These are phyloP conservation scores for Falco novaeseelandiae DNA, from an alignment of 2,797 vertebrate species.

Conservation along the genomic window DNA sequence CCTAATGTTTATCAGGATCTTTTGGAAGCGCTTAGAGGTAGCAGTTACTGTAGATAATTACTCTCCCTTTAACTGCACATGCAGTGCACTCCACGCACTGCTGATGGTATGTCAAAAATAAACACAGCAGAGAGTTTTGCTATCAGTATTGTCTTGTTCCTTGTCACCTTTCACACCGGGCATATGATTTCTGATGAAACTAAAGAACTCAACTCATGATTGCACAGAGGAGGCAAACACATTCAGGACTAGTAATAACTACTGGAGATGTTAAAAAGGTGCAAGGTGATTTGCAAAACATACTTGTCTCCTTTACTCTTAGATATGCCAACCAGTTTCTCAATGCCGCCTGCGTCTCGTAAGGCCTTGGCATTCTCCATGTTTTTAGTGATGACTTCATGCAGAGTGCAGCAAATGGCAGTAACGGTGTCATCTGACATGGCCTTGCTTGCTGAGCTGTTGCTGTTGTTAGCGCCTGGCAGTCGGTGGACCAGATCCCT, in stretches of 20 bases:
- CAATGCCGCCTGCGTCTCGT: slow-evolving; percentile 92
- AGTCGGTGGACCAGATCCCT: slow-evolving; percentile 96
- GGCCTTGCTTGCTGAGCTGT: slow-evolving; percentile 84
- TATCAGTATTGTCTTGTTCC: neutral
- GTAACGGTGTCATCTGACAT: slow-evolving; percentile 98
- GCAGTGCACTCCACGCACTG: neutral
- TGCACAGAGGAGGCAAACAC: neutral
- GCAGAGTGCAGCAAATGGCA: slow-evolving; percentile 94
- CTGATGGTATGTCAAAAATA: neutral
- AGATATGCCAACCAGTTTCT: slow-evolving; percentile 91
- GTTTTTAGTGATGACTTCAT: slow-evolving; percentile 97
- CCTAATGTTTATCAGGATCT: neutral
- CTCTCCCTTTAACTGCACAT: neutral
- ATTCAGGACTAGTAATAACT: slow-evolving; percentile 1
- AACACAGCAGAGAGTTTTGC: neutral
- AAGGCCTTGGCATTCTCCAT: slow-evolving; percentile 93
- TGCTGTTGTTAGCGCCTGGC: slow-evolving; percentile 90
- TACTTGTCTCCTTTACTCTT: slow-evolving; percentile 99
- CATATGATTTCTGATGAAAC: neutral
- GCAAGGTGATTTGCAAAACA: slow-evolving; percentile 62
- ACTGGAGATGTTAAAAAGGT: slow-evolving; percentile 15
- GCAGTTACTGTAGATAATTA: neutral
- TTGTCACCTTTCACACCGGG: neutral
- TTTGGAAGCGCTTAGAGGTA: neutral
- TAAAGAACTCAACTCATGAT: neutral